Conservation (phyloP, 2,797 vertebrate genomes). For the Hylomyscus alleni region DNA sequence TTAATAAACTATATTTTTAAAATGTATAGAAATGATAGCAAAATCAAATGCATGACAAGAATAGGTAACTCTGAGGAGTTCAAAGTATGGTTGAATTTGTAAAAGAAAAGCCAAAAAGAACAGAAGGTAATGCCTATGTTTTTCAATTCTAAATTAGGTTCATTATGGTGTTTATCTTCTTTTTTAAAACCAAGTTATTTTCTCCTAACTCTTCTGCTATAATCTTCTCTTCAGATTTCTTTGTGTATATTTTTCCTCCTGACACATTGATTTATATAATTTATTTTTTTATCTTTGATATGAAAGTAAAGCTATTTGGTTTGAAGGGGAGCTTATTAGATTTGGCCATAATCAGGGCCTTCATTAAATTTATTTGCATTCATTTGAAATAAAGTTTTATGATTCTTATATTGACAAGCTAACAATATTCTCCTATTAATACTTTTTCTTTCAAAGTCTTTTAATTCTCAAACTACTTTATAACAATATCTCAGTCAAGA, state of each 20-base stretch:
- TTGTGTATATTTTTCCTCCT: not conserved
- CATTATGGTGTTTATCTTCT: not conserved
- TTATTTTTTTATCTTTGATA: slow-evolving; percentile 52
- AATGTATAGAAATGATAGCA: not conserved
- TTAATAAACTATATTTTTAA: slow-evolving; percentile 8
- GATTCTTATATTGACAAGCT: not conserved
- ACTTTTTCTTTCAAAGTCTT: not conserved
- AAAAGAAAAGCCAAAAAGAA: slow-evolving; percentile 55
- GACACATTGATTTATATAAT: slow-evolving; percentile 39
- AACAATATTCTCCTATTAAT: not conserved
- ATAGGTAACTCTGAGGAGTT: not conserved
- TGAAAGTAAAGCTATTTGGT: slow-evolving; percentile 1
- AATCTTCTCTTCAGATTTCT: slow-evolving; percentile 27
- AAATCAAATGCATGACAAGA: not conserved
- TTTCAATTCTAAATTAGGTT: slow-evolving; percentile 30
- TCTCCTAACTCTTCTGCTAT: slow-evolving; percentile 21
- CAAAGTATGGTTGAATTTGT: slow-evolving; percentile 5
- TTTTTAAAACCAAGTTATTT: not conserved
- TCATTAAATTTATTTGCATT: not conserved
- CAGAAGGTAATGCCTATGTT: not conserved
- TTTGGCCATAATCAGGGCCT: not conserved
- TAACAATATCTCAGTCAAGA: slow-evolving; percentile 7
- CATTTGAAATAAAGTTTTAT: not conserved
- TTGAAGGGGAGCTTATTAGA: slow-evolving; percentile 45
- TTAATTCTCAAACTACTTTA: not conserved